These are phyloP conservation scores for Gymnoscopelus microlampas DNA, from an alignment of 2,797 vertebrate species.

Conservation along the genomic window DNA sequence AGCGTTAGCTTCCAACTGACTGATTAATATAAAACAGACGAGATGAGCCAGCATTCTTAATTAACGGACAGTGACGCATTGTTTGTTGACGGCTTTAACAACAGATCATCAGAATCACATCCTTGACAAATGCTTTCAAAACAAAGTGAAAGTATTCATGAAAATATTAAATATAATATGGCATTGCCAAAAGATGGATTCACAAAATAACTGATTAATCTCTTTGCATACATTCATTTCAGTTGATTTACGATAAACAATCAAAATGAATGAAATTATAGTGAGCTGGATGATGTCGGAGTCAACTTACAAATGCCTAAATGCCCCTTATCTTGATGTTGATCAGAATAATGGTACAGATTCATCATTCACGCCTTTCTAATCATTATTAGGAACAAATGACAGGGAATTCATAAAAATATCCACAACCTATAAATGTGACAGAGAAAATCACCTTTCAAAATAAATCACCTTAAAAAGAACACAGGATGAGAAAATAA, in stretches of 20 bases:
- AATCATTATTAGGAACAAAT: constrained; percentile 9
- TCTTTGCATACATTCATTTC: constrained; percentile 29
- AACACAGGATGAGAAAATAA: constrained; percentile 12
- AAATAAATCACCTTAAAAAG: too few species aligned
- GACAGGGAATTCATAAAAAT: constrained; percentile 12
- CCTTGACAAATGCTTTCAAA: constrained; percentile 36
- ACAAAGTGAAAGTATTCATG: constrained; percentile 39
- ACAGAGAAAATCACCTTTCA: not conserved
- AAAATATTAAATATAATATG: constrained; percentile 12
- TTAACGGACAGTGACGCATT: too few species aligned
- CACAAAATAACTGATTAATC: not conserved
- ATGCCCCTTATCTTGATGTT: not conserved
- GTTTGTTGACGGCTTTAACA: constrained; percentile 41
- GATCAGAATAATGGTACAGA: constrained; percentile 10
- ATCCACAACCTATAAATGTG: constrained; percentile 3
- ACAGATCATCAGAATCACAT: constrained; percentile 22
- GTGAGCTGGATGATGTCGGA: not conserved
- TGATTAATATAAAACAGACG: too few species aligned
- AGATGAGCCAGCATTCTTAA: too few species aligned
- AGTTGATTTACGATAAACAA: constrained; percentile 28
- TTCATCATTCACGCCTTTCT: constrained; percentile 14
- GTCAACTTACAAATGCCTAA: too few species aligned
- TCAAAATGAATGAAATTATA: constrained; percentile 19
- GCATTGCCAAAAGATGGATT: not conserved
- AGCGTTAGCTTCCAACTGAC: too few species aligned